Evolutionary conservation across 2,797 vertebrate species (phyloP), one percentile per base, ranked within the genome.

Genomic region (Gymnothorax javanicus): DNA sequence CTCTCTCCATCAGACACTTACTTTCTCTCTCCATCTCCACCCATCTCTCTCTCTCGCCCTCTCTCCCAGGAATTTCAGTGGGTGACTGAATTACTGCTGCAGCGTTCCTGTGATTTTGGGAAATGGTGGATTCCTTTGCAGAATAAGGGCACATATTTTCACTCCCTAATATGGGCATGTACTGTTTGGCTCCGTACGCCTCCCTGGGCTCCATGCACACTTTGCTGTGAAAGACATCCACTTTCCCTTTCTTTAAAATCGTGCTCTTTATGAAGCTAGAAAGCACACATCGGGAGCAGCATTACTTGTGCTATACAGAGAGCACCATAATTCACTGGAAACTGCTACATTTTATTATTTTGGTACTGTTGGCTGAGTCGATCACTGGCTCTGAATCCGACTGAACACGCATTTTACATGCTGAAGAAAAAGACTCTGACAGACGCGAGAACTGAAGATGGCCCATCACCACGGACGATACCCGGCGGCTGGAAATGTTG

Each of bases 141-240:
- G 88, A 84, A 86, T 43, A 92, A 90, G 81, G 85, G 83, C 82
- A 8, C 58, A 87, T 87, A 88, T 87, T 52, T 84, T 93, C 82
- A 82, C 90, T 88, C 92, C 94, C 94, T 93, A 94, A 94, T 93
- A 95, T 90, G 93, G 94, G 1, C 82, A 87, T 86, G 27, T n/a
- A 88, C 88, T 91, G 88, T 90, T 91, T 92, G 77, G 77, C 86
- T 81, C 17, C 6, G 56, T 7, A 56, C 77, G 56, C 50, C 77
- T 43, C 33, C 2, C 33, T 43, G 33, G 33, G 2, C 33, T 43
- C 33, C 33, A 11, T 50, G 73, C 20, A 15, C 71, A 73, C 27
- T 73, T 77, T 77, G 7, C 73, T 17, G 33, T 77, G 73, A 43
- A 50, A 73, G 71, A 73, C 71, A 13, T 43, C 25, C 43, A 33